Evolutionary conservation across 2,888 invertebrate genomes (phyloP).

Genomic region (Sesamia inferens): DNA sequence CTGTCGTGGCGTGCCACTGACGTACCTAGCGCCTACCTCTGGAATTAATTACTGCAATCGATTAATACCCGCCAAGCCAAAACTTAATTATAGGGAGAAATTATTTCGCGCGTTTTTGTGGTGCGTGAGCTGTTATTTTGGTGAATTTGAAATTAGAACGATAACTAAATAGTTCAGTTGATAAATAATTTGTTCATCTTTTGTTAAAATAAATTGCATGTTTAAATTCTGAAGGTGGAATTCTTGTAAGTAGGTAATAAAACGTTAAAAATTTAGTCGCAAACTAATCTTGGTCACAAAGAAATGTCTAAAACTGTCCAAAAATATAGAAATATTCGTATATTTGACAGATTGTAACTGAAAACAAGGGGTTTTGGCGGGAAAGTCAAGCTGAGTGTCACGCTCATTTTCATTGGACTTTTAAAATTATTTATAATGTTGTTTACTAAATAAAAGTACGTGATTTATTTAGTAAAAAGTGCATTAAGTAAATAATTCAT

Average conservation of each 20-base stretch:
- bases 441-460: no score
- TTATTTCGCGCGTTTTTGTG: constrained; percentile 77
- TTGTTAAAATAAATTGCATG: neutral
- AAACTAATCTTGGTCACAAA: neutral
- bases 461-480: no score
- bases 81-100: constrained; percentile 81
- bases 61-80: constrained; percentile 82
- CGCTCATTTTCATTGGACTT: no score
- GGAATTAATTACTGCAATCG: constrained; percentile 87
- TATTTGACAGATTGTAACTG: neutral
- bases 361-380: no score
- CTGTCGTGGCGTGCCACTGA: constrained; percentile 83
- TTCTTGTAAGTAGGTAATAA: no score
- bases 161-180: neutral
- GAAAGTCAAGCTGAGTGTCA: no score
- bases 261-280: no score
- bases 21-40: constrained; percentile 82
- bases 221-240: neutral
- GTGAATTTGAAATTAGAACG: constrained; percentile 14
- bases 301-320: neutral
- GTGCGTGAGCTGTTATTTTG: constrained; percentile 34
- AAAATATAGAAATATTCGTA: neutral
- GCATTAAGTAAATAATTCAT: no score
- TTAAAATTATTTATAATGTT: no score
- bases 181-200: neutral